A percentile compares a stretch with the other conserved stretches of the same genome.
phyloP scores from a whole-genome alignment of 2,113 vertebrate species.

The Chroicocephalus ridibundus region DNA sequence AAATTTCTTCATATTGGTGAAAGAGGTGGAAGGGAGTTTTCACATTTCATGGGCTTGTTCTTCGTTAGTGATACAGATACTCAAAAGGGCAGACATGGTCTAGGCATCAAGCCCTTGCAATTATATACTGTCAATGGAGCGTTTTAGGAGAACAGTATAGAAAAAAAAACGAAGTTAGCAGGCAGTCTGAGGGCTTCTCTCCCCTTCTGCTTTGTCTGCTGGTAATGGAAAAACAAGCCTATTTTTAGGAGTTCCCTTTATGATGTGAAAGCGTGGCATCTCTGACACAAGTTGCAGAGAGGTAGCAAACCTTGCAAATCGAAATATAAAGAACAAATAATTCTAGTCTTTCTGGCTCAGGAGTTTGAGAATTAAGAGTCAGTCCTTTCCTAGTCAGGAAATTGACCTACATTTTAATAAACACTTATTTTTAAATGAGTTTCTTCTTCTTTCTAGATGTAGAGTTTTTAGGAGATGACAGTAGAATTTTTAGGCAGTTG shows the following conservation, averaged over 20 bases:
- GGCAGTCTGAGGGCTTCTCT: neutral
- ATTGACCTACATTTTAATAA: neutral
- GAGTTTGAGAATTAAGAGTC: neutral
- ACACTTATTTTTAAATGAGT: neutral
- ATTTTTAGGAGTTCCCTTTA: neutral
- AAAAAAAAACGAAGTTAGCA: neutral
- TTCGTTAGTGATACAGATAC: neutral
- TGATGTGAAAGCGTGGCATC: neutral
- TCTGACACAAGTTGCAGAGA: neutral
- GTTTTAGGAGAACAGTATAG: neutral
- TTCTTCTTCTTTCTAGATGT: neutral
- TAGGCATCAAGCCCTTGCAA: neutral
- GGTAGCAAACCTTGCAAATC: neutral
- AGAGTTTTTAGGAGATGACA: neutral
- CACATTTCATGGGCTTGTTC: neutral
- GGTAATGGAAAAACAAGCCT: neutral
- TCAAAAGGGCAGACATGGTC: neutral
- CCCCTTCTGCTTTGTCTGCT: neutral
- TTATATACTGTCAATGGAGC: neutral
- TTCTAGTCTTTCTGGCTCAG: neutral
- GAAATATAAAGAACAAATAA: neutral
- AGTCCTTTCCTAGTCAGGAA: neutral
- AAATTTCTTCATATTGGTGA: neutral
- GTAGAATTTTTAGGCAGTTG: neutral
- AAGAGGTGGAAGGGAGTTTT: neutral